These are phyloP conservation scores for Laticauda laticaudata DNA, from an alignment of 2,113 vertebrate genomes.

Conservation along the genomic window DNA sequence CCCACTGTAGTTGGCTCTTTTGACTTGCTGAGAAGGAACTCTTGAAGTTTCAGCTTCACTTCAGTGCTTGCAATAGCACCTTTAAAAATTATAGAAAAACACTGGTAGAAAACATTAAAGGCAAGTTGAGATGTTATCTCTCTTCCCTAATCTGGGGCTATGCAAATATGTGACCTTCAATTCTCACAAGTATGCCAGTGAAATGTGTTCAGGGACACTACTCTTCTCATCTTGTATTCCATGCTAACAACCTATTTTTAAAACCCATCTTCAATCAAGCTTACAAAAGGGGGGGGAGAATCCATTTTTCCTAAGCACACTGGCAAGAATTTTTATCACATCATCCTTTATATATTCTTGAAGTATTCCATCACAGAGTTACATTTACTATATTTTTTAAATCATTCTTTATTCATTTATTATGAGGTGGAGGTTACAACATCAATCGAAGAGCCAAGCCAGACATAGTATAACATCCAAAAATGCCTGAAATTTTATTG, in stretches of 20 bases:
- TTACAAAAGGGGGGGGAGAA: fast-evolving
- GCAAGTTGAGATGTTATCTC: not conserved
- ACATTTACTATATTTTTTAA: not conserved
- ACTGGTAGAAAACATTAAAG: not conserved
- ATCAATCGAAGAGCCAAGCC: not conserved
- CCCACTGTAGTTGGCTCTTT: slow-evolving; percentile 81
- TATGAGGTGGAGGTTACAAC: not conserved
- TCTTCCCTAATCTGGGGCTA: not conserved
- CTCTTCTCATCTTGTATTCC: not conserved
- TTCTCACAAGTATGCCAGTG: not conserved
- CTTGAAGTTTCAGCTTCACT: slow-evolving; percentile 94
- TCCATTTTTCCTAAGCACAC: not conserved
- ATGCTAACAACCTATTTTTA: not conserved
- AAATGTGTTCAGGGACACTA: not conserved
- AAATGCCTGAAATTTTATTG: not conserved
- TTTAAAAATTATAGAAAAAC: slow-evolving; percentile 43
- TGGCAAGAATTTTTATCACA: not conserved
- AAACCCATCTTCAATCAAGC: not conserved
- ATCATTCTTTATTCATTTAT: not conserved
- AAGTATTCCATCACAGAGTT: not conserved
- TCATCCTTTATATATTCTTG: not conserved
- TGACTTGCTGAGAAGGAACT: slow-evolving; percentile 89
- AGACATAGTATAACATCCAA: not conserved
- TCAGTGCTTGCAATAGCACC: slow-evolving; percentile 95
- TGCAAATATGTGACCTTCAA: not conserved